Conservation (phyloP, 1,140 invertebrate genomes). For the Drosophila hydei region DNA sequence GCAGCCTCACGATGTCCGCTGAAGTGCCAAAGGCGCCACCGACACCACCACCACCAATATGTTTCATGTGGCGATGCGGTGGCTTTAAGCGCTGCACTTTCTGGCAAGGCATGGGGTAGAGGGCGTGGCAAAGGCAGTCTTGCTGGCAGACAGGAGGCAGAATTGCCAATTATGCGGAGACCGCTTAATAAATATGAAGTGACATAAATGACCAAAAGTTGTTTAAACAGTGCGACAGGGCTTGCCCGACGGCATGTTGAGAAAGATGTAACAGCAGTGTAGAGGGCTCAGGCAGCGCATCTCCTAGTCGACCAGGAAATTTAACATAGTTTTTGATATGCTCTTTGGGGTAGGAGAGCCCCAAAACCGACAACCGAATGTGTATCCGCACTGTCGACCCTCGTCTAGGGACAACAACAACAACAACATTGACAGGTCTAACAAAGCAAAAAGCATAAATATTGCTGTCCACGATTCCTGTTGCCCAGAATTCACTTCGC, state of each 20-base stretch:
- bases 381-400: slow-evolving; percentile 52
- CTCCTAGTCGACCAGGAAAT: background rate
- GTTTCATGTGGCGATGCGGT: slow-evolving; percentile 15
- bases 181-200: slow-evolving; percentile 77
- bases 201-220: slow-evolving; percentile 70
- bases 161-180: slow-evolving; percentile 73
- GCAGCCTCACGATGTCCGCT: slow-evolving; percentile 10
- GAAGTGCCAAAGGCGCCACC: background rate
- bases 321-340: background rate
- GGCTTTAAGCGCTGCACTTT: slow-evolving; percentile 32
- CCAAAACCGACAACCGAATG: slow-evolving; percentile 38
- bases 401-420: slow-evolving; percentile 54
- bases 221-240: slow-evolving; percentile 11
- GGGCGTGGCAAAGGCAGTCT: slow-evolving; percentile 1
- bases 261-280: background rate
- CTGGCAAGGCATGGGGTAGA: background rate
- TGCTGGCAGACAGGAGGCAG: slow-evolving; percentile 22
- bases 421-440: slow-evolving; percentile 58
- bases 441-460: slow-evolving; percentile 69
- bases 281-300: background rate
- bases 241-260: background rate
- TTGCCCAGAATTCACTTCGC: slow-evolving; percentile 24
- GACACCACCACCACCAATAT: background rate
- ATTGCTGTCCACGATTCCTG: slow-evolving; percentile 41
- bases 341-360: slow-evolving; percentile 5